phyloP scores from a whole-genome alignment of 2,797 vertebrate genomes.

The Champsocephalus esox region DNA sequence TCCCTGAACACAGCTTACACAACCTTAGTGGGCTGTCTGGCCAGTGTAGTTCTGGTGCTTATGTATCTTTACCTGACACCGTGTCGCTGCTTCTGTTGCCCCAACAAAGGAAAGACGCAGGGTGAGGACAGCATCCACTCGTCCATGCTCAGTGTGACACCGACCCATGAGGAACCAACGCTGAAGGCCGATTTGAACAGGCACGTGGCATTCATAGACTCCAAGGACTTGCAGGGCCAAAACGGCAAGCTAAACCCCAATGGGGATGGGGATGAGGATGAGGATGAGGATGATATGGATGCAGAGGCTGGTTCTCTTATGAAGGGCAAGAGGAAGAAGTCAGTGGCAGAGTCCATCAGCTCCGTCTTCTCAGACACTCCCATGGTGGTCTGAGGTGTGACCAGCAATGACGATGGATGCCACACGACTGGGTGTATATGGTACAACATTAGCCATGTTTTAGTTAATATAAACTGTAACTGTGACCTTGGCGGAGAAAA shows the following conservation, averaged over 20 bases:
- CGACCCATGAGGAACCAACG: conserved; percentile 87
- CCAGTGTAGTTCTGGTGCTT: conserved; percentile 95
- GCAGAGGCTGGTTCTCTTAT: conserved; percentile 82
- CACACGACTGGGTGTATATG: conserved; percentile 43
- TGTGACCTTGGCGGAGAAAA: conserved; percentile 47
- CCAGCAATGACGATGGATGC: conserved; percentile 29
- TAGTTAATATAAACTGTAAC: conserved; percentile 63
- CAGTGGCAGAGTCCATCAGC: conserved; percentile 95
- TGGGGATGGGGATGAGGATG: conserved; percentile 74
- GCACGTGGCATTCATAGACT: conserved; percentile 90
- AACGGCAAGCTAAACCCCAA: conserved; percentile 93
- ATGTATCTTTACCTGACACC: conserved; percentile 98
- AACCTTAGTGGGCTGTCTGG: conserved; percentile 95
- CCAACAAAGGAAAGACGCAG: conserved; percentile 83
- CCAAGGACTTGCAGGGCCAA: conserved; percentile 89
- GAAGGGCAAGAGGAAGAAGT: conserved; percentile 93
- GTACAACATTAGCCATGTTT: conserved; percentile 57
- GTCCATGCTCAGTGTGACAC: conserved; percentile 94
- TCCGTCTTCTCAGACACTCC: conserved; percentile 98
- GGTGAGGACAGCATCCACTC: conserved; percentile 96
- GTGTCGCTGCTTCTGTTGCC: conserved; percentile 94
- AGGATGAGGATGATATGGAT: conserved; percentile 73
- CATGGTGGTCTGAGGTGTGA: conserved; percentile 91
- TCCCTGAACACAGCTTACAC: conserved; percentile 96
- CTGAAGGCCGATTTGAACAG: conserved; percentile 87